Evolutionary conservation across 2,113 vertebrate genomes (phyloP).

Genomic region (Phoenicopterus ruber): DNA sequence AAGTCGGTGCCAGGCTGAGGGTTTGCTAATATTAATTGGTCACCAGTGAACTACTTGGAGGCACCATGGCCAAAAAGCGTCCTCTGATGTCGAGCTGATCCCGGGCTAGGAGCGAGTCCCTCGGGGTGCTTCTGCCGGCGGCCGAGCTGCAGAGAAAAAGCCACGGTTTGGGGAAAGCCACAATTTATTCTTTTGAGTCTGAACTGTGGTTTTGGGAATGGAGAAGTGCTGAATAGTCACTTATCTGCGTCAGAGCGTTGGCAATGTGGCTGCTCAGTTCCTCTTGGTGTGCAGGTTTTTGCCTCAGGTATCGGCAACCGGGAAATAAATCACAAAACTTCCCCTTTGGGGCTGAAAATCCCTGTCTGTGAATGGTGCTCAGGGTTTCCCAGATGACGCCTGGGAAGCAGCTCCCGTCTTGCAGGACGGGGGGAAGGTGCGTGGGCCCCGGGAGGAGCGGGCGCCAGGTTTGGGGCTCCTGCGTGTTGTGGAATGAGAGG

Average conservation of each 20-base stretch:
- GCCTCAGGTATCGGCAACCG: background rate
- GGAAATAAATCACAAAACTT: background rate
- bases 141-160: background rate
- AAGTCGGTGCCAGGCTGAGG: background rate
- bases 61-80: background rate
- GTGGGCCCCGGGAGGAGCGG: background rate
- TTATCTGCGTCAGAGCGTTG: background rate
- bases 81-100: background rate
- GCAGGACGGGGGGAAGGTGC: background rate
- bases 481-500: background rate
- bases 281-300: background rate
- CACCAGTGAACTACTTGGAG: fast-evolving
- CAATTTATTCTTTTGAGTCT: background rate
- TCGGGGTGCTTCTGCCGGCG: fast-evolving
- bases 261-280: background rate
- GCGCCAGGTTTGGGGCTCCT: fast-evolving
- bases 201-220: background rate
- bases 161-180: fast-evolving
- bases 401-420: background rate
- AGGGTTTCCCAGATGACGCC: background rate
- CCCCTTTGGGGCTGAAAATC: background rate
- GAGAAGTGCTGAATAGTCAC: background rate
- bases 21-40: background rate
- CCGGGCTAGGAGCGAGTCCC: fast-evolving
- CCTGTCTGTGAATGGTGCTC: fast-evolving